phyloP scores from a whole-genome alignment of 1,140 invertebrate species.

The Drosophila ogumai region DNA sequence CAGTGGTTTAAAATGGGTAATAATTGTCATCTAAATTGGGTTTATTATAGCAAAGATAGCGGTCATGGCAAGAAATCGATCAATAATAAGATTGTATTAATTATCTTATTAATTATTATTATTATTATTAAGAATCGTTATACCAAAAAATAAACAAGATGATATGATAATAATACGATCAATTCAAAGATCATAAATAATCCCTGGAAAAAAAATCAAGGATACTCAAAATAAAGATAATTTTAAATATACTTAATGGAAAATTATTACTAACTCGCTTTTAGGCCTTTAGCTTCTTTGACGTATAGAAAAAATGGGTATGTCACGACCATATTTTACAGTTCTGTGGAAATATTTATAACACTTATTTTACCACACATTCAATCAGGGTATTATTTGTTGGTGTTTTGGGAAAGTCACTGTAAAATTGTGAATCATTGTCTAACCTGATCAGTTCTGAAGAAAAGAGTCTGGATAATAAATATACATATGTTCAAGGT shows the following conservation, averaged over 20 bases:
- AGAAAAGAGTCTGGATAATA: not conserved
- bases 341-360: slow-evolving; percentile 21
- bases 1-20: slow-evolving; percentile 34
- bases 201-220: too few species aligned
- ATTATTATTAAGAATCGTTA: too few species aligned
- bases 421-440: slow-evolving; percentile 5
- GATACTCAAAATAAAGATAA: too few species aligned
- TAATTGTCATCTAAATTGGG: not conserved
- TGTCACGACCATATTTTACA: slow-evolving; percentile 1
- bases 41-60: not conserved
- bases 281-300: not conserved
- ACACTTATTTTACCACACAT: not conserved
- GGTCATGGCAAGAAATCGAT: not conserved
- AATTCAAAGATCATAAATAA: not conserved
- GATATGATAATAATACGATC: not conserved
- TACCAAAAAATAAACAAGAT: not conserved
- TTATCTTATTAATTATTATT: too few species aligned
- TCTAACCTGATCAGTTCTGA: not conserved
- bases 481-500: not conserved
- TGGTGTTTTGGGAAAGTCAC: not conserved
- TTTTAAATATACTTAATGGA: too few species aligned
- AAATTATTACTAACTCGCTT: not conserved
- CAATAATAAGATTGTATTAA: too few species aligned
- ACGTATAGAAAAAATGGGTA: slow-evolving; percentile 26
- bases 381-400: not conserved